Base-by-base conservation (phyloP, 2,888 invertebrate genomes). In the Deilephila porcellus region DNA sequence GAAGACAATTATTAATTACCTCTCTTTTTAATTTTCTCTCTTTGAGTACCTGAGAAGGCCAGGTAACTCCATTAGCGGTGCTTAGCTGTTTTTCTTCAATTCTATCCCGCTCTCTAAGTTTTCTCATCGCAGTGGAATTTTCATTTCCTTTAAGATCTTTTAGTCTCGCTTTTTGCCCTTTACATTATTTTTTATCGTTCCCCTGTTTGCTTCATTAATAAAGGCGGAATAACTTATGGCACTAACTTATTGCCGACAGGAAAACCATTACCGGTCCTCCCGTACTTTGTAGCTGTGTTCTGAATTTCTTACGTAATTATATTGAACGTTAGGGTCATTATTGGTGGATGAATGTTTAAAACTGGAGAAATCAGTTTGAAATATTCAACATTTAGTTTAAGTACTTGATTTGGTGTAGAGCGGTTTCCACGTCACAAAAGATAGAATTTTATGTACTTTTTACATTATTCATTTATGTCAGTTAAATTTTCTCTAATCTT, bases 81-180 rank as follows among this genome's bases (percentile, higher is more conserved):
- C 82, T 80, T 81, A 79, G 83, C 80, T 85, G 83, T 85, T 87
- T 85, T 88, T 81, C 84, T 85, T 79, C 62, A 79, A 82, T 83
- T 82, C 80, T 80, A 79, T 79, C 77, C 80, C 79, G 74, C 75
- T 76, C 74, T 76, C 75, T 81, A 85, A 88, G 85, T 88, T 91
- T 89, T 87, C 86, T 86, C 86, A 88, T 89, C 86, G 81, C 79
- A 74, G 76, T 79, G 79, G 83, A 86, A 86, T 84, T 84, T 85
- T 83, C 74, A 88, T 88, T 88, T 87, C 83, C 83, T 81, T 80
- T 80, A 76, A 81, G 73, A 81, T 83, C 74, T 88, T 87, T 88
- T 76, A 82, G 78, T 79, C 77, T 79, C 74, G 73, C 78, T 81
- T 82, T 84, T 83, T 78, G 76, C 77, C 79, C 79, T 83, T 82